phyloP scores from a whole-genome alignment of 1,140 invertebrate genomes.

The Mactra quadrangularis region DNA sequence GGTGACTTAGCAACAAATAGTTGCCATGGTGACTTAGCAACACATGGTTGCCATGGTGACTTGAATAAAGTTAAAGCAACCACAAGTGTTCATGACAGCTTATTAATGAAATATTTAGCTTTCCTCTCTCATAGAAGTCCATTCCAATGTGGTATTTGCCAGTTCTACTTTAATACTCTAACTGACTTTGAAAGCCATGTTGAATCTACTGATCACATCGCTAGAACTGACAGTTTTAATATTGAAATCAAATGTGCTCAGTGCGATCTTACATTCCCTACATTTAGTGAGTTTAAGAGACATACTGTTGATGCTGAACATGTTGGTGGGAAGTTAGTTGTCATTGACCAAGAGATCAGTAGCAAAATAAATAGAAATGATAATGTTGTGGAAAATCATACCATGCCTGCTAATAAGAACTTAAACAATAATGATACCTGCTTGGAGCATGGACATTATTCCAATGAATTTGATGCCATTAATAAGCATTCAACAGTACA shows the following conservation, averaged over 20 bases:
- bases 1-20: too few relatives aligned
- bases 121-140: constrained; percentile 56
- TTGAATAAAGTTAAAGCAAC: too few relatives aligned
- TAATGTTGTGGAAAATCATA: constrained; percentile 88
- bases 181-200: constrained; percentile 90
- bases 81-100: too few relatives aligned
- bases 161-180: constrained; percentile 87
- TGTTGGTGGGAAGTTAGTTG: not conserved
- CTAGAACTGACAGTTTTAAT: constrained; percentile 83
- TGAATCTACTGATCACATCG: constrained; percentile 87
- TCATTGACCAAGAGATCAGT: constrained; percentile 32
- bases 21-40: too few relatives aligned
- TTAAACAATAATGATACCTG: constrained; percentile 84
- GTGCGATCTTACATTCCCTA: constrained; percentile 89
- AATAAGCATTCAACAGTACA: too few relatives aligned
- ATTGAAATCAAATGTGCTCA: constrained; percentile 90
- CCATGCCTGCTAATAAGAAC: constrained; percentile 86
- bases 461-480: constrained; percentile 85
- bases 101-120: not conserved
- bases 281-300: constrained; percentile 87
- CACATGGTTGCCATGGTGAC: too few relatives aligned
- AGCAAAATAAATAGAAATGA: constrained; percentile 87
- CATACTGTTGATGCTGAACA: constrained; percentile 85
- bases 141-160: constrained; percentile 88
- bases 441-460: constrained; percentile 88